Conservation (phyloP, 2,888 invertebrate genomes). For the Rosalia funebris region DNA sequence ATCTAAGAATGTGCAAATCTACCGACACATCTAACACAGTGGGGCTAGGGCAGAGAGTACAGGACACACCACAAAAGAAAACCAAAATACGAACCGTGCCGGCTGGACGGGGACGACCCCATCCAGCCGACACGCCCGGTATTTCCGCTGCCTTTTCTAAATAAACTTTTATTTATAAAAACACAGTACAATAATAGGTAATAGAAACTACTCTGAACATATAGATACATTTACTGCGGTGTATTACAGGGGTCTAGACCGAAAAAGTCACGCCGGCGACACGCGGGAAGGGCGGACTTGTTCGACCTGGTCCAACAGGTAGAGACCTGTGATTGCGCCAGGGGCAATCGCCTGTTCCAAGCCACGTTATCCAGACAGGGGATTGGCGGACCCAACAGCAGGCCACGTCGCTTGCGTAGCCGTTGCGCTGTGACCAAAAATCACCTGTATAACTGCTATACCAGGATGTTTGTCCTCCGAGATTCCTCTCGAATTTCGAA, state of each 20-base stretch:
- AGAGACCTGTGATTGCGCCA: conserved; percentile 51
- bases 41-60: not conserved
- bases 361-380: conserved; percentile 67
- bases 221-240: conserved; percentile 54
- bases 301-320: conserved; percentile 50
- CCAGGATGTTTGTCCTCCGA: not conserved
- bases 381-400: conserved; percentile 69
- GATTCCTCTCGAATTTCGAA: too few relatives aligned
- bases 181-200: conserved; percentile 34
- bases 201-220: conserved; percentile 47
- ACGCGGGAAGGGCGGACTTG: conserved; percentile 20
- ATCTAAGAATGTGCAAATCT: not conserved
- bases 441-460: conserved; percentile 53
- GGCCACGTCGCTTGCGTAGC: conserved; percentile 37
- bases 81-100: too few relatives aligned
- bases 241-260: conserved; percentile 52
- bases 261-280: conserved; percentile 17
- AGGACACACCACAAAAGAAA: conserved; percentile 4
- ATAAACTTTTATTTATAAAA: conserved; percentile 30
- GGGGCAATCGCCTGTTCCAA: conserved; percentile 62
- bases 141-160: conserved; percentile 12
- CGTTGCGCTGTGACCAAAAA: conserved; percentile 57
- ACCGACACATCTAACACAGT: not conserved
- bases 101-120: too few relatives aligned
- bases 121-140: not conserved